Conservation (phyloP, 2,888 invertebrate species). For the Heliconius charithonia region DNA sequence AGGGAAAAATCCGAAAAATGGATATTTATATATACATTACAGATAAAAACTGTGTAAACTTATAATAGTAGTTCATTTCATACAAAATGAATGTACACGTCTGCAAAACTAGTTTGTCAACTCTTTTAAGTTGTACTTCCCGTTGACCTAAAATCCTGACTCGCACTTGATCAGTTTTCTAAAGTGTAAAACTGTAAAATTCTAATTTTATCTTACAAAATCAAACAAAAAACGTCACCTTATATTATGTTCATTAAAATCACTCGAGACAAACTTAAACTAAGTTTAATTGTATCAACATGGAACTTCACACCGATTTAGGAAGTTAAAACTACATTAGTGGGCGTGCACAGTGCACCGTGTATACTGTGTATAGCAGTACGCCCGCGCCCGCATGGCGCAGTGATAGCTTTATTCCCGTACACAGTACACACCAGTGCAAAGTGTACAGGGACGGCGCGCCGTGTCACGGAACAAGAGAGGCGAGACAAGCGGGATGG, state of each 20-base stretch:
- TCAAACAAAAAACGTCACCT: background rate
- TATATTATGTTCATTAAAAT: background rate
- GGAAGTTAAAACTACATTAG: slow-evolving; percentile 27
- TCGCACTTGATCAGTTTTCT: no score
- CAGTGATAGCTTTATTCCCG: slow-evolving; percentile 26
- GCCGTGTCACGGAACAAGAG: slow-evolving; percentile 37
- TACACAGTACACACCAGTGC: slow-evolving; percentile 15
- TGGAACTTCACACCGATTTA: slow-evolving; percentile 18
- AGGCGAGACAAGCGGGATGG: slow-evolving; percentile 35
- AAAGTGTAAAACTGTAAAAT: background rate
- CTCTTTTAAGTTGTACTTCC: no score
- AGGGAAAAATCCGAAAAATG: no score
- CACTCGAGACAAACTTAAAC: background rate
- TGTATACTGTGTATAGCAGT: background rate
- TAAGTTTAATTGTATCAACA: slow-evolving; percentile 17
- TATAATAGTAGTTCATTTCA: no score
- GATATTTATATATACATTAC: no score
- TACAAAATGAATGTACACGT: no score
- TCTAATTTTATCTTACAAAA: background rate
- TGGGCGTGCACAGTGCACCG: slow-evolving; percentile 4
- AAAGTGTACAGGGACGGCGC: no score
- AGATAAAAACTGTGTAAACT: no score
- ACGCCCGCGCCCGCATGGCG: slow-evolving; percentile 13
- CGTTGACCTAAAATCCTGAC: no score
- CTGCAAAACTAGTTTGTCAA: no score